Conservation (phyloP, 2,113 vertebrate genomes). For the Gopherus flavomarginatus region DNA sequence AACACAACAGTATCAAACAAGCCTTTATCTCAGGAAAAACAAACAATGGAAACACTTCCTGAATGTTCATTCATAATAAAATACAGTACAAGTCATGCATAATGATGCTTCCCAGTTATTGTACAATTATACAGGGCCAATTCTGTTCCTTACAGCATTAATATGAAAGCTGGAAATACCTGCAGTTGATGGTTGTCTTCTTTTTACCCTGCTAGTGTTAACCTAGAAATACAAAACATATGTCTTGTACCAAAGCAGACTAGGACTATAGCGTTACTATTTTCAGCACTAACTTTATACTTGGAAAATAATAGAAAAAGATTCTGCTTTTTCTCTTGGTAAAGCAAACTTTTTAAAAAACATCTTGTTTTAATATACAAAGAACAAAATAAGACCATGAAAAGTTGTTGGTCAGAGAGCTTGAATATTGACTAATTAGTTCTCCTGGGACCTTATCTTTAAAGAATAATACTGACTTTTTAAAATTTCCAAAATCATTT, state of each 20-base stretch:
- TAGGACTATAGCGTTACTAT: not conserved
- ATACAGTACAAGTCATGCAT: not conserved
- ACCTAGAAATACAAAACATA: not conserved
- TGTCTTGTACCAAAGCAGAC: not conserved
- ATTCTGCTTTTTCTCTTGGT: not conserved
- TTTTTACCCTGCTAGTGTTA: not conserved
- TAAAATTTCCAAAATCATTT: not conserved
- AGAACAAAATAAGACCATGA: not conserved
- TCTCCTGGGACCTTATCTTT: not conserved
- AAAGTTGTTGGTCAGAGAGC: conserved; percentile 1
- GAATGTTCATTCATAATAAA: not conserved
- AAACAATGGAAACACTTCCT: conserved; percentile 41
- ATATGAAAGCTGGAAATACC: not conserved
- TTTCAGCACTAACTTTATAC: not conserved
- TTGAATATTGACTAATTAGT: conserved; percentile 34
- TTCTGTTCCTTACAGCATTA: not conserved
- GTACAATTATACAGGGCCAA: not conserved
- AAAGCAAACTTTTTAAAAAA: conserved; percentile 8
- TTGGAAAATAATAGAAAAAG: not conserved
- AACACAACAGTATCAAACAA: not conserved
- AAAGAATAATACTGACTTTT: not conserved
- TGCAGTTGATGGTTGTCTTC: not conserved
- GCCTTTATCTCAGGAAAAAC: conserved; percentile 10
- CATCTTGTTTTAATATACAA: not conserved
- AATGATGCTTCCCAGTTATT: not conserved